Evolutionary conservation across 2,797 vertebrate genomes (phyloP).

Genomic region (Dryobates pubescens): DNA sequence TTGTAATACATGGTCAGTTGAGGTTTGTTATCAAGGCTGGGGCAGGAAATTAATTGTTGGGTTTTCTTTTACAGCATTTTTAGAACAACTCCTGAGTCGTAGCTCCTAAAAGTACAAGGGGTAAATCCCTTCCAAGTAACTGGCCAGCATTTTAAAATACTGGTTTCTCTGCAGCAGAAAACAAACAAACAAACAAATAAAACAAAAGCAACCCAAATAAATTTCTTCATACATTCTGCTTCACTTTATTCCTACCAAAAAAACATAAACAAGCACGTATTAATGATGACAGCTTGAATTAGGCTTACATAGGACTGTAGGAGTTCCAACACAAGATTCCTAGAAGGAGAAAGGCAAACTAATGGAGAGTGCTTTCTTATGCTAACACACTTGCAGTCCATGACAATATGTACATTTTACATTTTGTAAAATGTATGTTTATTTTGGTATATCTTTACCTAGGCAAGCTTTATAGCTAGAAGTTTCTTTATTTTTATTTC

Average conservation of each 20-base stretch:
- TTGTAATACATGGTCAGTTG: neutral
- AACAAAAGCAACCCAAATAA: too few species aligned
- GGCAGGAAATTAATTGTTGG: neutral
- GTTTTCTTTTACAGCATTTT: neutral
- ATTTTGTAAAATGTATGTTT: constrained; percentile 56
- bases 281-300: neutral
- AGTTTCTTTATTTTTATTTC: neutral
- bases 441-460: constrained; percentile 57
- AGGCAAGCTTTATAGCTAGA: constrained; percentile 45
- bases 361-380: neutral
- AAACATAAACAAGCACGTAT: fast-evolving
- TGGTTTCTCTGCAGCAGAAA: neutral
- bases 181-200: too few species aligned
- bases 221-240: neutral
- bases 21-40: neutral
- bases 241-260: neutral
- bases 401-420: constrained; percentile 20
- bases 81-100: neutral
- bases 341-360: neutral
- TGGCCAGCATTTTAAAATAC: neutral
- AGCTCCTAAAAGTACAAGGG: neutral
- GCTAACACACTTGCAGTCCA: constrained; percentile 2
- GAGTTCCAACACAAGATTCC: neutral
- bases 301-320: neutral
- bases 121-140: neutral